Conservation (phyloP, 2,797 vertebrate genomes). For the Erethizon dorsatum region DNA sequence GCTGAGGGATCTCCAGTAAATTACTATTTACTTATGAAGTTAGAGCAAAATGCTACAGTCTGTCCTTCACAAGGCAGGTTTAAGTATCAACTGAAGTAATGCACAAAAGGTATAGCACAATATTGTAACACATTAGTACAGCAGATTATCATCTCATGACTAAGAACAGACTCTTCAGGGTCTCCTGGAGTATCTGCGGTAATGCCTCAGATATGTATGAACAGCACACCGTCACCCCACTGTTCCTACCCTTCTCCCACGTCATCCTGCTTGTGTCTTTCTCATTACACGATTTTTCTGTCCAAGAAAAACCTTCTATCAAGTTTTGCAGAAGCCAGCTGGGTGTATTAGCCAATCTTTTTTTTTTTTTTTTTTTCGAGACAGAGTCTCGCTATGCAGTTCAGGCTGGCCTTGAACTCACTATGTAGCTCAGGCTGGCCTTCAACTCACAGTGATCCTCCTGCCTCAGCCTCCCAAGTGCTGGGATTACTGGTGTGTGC, state of each 20-base stretch:
- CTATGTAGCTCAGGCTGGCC: too few species aligned
- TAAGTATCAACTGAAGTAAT: conserved; percentile 22
- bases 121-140: neutral
- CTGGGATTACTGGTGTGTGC: too few species aligned
- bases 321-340: neutral
- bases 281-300: neutral
- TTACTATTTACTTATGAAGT: neutral
- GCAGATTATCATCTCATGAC: neutral
- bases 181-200: neutral
- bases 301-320: neutral
- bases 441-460: too few species aligned
- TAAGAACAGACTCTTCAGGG: neutral
- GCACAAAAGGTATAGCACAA: neutral
- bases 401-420: neutral
- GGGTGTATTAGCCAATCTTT: neutral
- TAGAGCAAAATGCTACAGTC: neutral
- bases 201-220: neutral
- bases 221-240: neutral
- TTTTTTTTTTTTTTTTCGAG: conserved; percentile 22
- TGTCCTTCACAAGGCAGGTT: neutral
- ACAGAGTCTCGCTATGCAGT: neutral
- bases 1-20: neutral
- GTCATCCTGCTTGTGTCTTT: conserved; percentile 5
- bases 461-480: too few species aligned
- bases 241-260: neutral